phyloP scores from a whole-genome alignment of 2,797 vertebrate genomes.

The Dryobates pubescens region DNA sequence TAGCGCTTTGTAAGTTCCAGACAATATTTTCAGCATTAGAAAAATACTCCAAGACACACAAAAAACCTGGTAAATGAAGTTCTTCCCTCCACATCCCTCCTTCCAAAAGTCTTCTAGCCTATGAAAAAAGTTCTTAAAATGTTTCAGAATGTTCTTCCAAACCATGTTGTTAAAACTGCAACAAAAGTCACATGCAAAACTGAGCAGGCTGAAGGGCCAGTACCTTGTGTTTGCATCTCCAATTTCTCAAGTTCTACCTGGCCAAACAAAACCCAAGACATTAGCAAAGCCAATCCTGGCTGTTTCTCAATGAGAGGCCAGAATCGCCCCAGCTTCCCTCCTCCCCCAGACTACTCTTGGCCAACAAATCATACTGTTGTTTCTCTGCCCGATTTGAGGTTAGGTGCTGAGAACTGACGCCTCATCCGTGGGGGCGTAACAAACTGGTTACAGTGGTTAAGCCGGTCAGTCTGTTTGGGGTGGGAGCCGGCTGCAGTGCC shows the following conservation, averaged over 20 bases:
- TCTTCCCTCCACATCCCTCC: conserved; percentile 37
- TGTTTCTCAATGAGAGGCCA: neutral
- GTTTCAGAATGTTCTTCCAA: conserved; percentile 41
- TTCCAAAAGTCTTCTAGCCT: conserved; percentile 34
- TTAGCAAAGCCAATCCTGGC: conserved; percentile 28
- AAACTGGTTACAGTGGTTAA: conserved; percentile 82
- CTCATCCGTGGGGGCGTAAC: conserved; percentile 93
- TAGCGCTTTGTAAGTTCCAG: conserved; percentile 65
- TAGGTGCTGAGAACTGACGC: conserved; percentile 94
- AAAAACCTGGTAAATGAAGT: conserved; percentile 31
- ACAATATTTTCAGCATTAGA: conserved; percentile 62
- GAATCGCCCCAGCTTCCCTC: neutral
- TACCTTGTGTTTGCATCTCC: neutral
- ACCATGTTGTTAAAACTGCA: conserved; percentile 33
- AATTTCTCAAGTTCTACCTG: neutral
- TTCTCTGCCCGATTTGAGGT: conserved; percentile 94
- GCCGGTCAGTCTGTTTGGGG: conserved; percentile 80
- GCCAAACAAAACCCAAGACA: neutral
- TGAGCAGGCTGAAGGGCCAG: conserved; percentile 20
- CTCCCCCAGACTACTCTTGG: conserved; percentile 26
- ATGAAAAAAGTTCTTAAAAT: conserved; percentile 30
- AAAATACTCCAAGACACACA: conserved; percentile 71
- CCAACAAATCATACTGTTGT: conserved; percentile 87
- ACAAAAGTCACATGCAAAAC: conserved; percentile 18
- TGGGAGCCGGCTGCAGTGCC: conserved; percentile 62